A percentile compares a stretch with the other conserved stretches of the same genome.
phyloP scores from a whole-genome alignment of 2,113 vertebrate genomes.

The Salvelinus fontinalis region DNA sequence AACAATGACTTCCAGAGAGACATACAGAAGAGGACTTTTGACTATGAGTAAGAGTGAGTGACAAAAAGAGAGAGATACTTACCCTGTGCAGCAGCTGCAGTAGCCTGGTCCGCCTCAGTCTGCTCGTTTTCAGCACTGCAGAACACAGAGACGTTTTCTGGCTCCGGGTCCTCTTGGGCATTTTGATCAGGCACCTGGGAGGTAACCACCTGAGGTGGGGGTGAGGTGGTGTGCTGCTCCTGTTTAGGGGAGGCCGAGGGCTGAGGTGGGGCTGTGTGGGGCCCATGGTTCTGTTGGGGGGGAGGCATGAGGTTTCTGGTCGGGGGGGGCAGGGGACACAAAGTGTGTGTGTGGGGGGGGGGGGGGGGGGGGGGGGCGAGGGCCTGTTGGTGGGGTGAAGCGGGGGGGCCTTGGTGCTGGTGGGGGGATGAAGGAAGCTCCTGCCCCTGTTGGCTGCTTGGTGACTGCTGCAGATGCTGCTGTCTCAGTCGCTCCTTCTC shows the following conservation, averaged over 20 bases:
- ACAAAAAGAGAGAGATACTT: slow-evolving; percentile 59
- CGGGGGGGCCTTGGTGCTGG: slow-evolving; percentile 10
- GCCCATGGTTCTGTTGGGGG: slow-evolving; percentile 68
- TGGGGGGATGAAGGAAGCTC: neutral
- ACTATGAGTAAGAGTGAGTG: neutral
- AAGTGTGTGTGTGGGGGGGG: too few relatives aligned
- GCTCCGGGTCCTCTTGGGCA: slow-evolving; percentile 84
- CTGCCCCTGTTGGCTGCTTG: slow-evolving; percentile 85
- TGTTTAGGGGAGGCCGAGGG: slow-evolving; percentile 18
- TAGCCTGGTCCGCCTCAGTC: slow-evolving; percentile 94
- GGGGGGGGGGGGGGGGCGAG: slow-evolving; percentile 33
- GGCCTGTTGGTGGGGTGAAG: neutral
- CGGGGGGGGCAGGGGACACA: slow-evolving; percentile 76
- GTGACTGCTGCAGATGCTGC: slow-evolving; percentile 88
- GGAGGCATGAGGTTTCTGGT: slow-evolving; percentile 65
- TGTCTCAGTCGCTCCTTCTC: slow-evolving; percentile 82
- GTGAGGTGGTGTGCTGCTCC: slow-evolving; percentile 11
- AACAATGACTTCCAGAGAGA: too few relatives aligned
- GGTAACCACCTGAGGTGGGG: slow-evolving; percentile 44
- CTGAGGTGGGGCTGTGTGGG: slow-evolving; percentile 69
- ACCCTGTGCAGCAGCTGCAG: slow-evolving; percentile 90
- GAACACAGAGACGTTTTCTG: slow-evolving; percentile 91
- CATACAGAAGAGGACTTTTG: too few relatives aligned
- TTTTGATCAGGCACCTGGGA: slow-evolving; percentile 33
- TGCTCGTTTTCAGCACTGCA: slow-evolving; percentile 90